Conservation (phyloP, 2,113 vertebrate species). For the Phaethornis superciliosus region DNA sequence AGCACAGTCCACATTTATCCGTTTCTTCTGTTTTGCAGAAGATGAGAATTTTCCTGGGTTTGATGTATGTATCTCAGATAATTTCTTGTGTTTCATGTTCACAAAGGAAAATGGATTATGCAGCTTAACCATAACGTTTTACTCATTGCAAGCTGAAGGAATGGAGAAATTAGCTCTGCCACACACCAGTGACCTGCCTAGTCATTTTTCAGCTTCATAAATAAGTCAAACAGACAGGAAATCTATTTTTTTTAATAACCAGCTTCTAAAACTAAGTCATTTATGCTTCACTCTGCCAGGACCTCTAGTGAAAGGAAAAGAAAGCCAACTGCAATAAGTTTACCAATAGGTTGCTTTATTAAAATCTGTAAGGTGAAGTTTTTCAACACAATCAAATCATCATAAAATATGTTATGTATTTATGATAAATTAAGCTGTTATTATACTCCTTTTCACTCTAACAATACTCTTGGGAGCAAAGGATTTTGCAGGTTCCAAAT, state of each 20-base stretch:
- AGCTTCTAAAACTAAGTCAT: constrained; percentile 70
- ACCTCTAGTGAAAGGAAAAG: constrained; percentile 50
- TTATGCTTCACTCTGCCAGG: constrained; percentile 62
- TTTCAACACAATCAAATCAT: constrained; percentile 76
- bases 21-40: background rate
- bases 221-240: constrained; percentile 73
- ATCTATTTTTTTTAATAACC: constrained; percentile 78
- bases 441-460: constrained; percentile 65
- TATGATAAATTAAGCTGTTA: constrained; percentile 76
- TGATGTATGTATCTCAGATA: background rate
- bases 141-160: constrained; percentile 53
- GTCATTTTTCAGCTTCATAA: constrained; percentile 75
- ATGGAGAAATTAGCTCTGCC: constrained; percentile 70
- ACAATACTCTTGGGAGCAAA: constrained; percentile 62
- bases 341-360: constrained; percentile 72
- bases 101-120: constrained; percentile 9
- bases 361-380: constrained; percentile 72
- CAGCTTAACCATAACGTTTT: constrained; percentile 30
- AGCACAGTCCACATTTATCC: background rate
- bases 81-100: background rate
- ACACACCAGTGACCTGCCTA: constrained; percentile 56
- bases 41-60: background rate
- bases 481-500: constrained; percentile 65
- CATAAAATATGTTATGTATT: constrained; percentile 76
- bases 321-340: constrained; percentile 68